A percentile compares a stretch with the other conserved stretches of the same genome.
These are phyloP conservation scores for Hesperia comma DNA, from an alignment of 2,888 invertebrate genomes.

Conservation along the genomic window DNA sequence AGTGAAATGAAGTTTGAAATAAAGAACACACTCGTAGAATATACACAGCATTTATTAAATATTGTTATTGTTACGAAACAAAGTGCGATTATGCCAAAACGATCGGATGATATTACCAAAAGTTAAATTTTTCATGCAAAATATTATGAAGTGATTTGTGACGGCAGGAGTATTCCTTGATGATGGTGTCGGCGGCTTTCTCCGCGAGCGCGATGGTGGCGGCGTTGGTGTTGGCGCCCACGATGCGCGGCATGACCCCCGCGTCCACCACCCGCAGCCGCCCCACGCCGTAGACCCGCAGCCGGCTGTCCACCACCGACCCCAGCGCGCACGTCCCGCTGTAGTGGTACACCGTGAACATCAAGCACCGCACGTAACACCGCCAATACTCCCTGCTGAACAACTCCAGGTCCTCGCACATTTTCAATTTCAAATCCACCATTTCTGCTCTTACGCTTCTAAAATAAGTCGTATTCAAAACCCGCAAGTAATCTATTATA, in stretches of 20 bases:
- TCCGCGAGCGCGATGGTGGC: constrained; percentile 50
- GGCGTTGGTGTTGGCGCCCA: constrained; percentile 50
- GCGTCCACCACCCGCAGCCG: constrained; percentile 52
- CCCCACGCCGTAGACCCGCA: constrained; percentile 47
- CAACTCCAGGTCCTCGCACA: constrained; percentile 63
- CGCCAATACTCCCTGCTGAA: constrained; percentile 86
- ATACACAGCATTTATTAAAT: too few species aligned
- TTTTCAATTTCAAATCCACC: constrained; percentile 73
- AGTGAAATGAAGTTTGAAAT: too few species aligned
- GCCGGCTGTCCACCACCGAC: constrained; percentile 45
- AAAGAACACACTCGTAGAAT: too few species aligned
- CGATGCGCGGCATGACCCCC: constrained; percentile 47
- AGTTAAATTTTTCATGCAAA: too few species aligned
- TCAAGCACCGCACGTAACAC: constrained; percentile 79
- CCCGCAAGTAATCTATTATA: constrained; percentile 48
- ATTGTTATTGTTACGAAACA: too few species aligned
- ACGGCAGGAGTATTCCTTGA: constrained; percentile 21
- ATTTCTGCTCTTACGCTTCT: constrained; percentile 46
- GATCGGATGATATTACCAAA: too few species aligned
- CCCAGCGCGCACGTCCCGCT: constrained; percentile 55
- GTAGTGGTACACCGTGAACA: constrained; percentile 83
- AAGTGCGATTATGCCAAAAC: too few species aligned
- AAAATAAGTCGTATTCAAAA: constrained; percentile 53
- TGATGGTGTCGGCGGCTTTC: constrained; percentile 46
- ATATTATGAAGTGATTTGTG: too few species aligned